These are phyloP conservation scores for Meghimatium bilineatum DNA, from an alignment of 2,888 invertebrate species.

Conservation along the genomic window DNA sequence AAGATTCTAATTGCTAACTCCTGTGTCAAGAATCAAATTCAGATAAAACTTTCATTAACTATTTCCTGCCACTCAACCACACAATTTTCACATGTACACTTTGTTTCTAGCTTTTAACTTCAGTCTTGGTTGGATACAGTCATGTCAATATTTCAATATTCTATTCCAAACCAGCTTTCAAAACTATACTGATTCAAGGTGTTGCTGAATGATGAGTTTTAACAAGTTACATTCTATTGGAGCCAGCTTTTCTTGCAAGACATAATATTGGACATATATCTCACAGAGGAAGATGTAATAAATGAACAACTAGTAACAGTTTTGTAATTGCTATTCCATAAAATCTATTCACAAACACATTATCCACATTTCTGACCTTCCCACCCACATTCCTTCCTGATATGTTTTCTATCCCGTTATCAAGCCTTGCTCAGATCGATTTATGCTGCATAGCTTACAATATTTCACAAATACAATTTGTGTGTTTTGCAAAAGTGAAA, in stretches of 20 bases:
- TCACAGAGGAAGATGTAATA: neutral
- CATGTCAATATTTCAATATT: neutral
- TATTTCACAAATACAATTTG: neutral
- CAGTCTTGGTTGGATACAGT: neutral
- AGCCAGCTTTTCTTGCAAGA: neutral
- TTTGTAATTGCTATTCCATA: neutral
- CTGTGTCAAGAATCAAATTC: no score
- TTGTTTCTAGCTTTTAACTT: neutral
- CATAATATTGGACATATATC: neutral
- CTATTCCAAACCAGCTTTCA: slow-evolving; percentile 9
- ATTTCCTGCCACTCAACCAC: no score
- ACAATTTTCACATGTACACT: neutral
- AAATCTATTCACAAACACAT: neutral
- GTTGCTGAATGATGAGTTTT: neutral
- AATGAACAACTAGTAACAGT: neutral
- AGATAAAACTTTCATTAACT: no score
- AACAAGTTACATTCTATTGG: neutral
- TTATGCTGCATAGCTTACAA: neutral
- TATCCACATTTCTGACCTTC: neutral
- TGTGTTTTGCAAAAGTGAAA: neutral
- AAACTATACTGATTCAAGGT: neutral
- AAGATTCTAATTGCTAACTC: no score
- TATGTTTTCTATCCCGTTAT: neutral
- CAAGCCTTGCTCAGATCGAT: neutral
- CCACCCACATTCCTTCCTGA: neutral